These are phyloP conservation scores for Sprattus sprattus DNA, from an alignment of 2,113 vertebrate species.

Conservation along the genomic window DNA sequence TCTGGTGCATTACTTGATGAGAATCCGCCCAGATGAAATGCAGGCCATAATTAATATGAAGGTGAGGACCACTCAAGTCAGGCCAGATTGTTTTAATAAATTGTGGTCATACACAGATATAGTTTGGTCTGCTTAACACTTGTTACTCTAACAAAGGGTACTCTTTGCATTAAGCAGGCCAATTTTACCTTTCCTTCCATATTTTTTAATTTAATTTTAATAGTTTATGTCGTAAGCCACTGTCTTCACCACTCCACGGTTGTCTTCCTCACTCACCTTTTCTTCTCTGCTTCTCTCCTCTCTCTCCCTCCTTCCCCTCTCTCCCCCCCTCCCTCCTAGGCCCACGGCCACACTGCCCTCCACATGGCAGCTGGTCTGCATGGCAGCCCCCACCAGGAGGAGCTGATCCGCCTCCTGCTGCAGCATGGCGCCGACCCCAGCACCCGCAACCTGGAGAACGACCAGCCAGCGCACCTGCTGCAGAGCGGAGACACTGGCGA, in stretches of 20 bases:
- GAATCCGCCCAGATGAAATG: slow-evolving; percentile 67
- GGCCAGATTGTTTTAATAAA: too few relatives aligned
- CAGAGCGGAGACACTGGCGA: slow-evolving; percentile 77
- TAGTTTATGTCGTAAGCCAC: background rate
- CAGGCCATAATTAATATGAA: slow-evolving; percentile 87
- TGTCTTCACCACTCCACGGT: background rate
- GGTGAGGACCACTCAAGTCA: slow-evolving; percentile 60
- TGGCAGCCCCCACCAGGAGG: slow-evolving; percentile 72
- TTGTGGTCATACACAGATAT: too few relatives aligned
- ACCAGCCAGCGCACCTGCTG: slow-evolving; percentile 84
- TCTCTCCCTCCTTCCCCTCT: background rate
- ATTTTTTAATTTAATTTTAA: too few relatives aligned
- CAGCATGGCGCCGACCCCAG: slow-evolving; percentile 81
- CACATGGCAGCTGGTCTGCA: slow-evolving; percentile 91
- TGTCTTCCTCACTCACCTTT: background rate
- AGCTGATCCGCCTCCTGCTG: slow-evolving; percentile 78
- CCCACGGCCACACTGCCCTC: slow-evolving; percentile 87
- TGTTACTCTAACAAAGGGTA: too few relatives aligned
- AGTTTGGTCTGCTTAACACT: too few relatives aligned
- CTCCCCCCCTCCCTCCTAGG: slow-evolving; percentile 61
- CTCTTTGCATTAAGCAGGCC: too few relatives aligned
- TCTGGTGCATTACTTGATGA: slow-evolving; percentile 78
- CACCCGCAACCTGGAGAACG: slow-evolving; percentile 86
- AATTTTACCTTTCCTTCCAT: too few relatives aligned
- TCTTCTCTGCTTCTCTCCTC: background rate